Percentiles rank a stretch among this genome's conserved stretches.
phyloP scores from a whole-genome alignment of 2,113 vertebrate genomes.

The Rhinichthys klamathensis region DNA sequence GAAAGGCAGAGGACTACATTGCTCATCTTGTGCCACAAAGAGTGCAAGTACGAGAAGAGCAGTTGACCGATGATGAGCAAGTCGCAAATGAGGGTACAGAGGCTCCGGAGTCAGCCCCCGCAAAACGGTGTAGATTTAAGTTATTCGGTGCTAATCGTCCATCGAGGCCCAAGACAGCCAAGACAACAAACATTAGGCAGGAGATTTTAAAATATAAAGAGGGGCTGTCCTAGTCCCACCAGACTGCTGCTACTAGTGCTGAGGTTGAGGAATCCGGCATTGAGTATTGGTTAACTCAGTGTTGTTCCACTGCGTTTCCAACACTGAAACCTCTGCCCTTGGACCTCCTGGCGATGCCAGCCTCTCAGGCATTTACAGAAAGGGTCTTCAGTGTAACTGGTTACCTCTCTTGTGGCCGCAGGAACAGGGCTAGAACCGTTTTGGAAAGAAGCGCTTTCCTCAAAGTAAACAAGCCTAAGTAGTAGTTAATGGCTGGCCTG shows the following conservation, averaged over 20 bases:
- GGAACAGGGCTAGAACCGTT: not conserved
- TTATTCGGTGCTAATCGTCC: not conserved
- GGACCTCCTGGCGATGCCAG: not conserved
- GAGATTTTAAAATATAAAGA: not conserved
- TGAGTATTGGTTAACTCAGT: not conserved
- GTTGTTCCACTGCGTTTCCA: not conserved
- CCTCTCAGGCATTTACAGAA: not conserved
- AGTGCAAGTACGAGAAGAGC: not conserved
- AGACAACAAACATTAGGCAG: not conserved
- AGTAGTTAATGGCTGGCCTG: not conserved
- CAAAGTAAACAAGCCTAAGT: not conserved
- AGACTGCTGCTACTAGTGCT: not conserved
- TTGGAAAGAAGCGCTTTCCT: conserved; percentile 2
- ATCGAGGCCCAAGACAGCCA: not conserved
- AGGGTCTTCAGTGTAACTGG: not conserved
- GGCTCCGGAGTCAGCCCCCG: not conserved
- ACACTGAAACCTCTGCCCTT: not conserved
- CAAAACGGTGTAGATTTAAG: not conserved
- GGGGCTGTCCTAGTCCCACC: not conserved
- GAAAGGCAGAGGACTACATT: conserved; percentile 39
- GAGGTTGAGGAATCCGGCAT: not conserved
- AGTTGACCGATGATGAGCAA: not conserved
- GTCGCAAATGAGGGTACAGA: not conserved
- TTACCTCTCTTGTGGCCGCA: not conserved
- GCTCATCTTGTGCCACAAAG: not conserved